Evolutionary conservation across 2,888 invertebrate genomes (phyloP).

Genomic region (Anoplius nigerrimus): DNA sequence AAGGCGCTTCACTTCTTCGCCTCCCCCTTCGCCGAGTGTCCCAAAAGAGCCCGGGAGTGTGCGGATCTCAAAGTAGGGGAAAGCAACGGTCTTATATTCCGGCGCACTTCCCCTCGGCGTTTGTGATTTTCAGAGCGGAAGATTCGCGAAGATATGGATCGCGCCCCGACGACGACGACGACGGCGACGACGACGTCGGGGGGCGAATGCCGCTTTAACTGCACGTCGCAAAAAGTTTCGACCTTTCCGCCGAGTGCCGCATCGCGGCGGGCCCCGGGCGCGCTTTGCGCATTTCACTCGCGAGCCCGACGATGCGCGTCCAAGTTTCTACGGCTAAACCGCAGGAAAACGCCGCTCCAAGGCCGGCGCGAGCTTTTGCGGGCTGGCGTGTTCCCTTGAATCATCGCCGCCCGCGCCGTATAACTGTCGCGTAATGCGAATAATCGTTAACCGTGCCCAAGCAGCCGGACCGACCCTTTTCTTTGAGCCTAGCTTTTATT

Average conservation of each 20-base stretch:
- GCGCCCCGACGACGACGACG: not conserved
- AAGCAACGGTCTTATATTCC: slow-evolving; percentile 19
- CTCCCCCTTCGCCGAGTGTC: slow-evolving; percentile 22
- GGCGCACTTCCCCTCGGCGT: slow-evolving; percentile 22
- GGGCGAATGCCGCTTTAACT: slow-evolving; percentile 9
- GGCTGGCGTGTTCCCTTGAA: too few relatives aligned
- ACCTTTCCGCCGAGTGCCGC: not conserved
- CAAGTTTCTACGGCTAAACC: too few relatives aligned
- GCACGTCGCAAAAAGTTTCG: slow-evolving; percentile 11
- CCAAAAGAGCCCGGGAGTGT: slow-evolving; percentile 42
- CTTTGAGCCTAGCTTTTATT: too few relatives aligned
- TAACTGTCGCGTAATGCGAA: too few relatives aligned
- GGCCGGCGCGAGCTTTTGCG: too few relatives aligned
- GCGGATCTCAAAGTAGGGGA: slow-evolving; percentile 34
- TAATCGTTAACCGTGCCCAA: too few relatives aligned
- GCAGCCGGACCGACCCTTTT: too few relatives aligned
- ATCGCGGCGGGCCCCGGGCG: not conserved
- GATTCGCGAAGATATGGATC: slow-evolving; percentile 1
- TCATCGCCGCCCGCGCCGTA: too few relatives aligned
- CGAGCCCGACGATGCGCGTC: too few relatives aligned
- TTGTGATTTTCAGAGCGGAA: slow-evolving; percentile 28
- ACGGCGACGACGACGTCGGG: not conserved
- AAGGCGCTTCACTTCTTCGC: slow-evolving; percentile 28
- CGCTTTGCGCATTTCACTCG: too few relatives aligned
- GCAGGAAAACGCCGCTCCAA: too few relatives aligned